Evolutionary conservation across 2,888 invertebrate species (phyloP), one percentile per base, ranked within the genome.

Genomic region (Sphecodes monilicornis): DNA sequence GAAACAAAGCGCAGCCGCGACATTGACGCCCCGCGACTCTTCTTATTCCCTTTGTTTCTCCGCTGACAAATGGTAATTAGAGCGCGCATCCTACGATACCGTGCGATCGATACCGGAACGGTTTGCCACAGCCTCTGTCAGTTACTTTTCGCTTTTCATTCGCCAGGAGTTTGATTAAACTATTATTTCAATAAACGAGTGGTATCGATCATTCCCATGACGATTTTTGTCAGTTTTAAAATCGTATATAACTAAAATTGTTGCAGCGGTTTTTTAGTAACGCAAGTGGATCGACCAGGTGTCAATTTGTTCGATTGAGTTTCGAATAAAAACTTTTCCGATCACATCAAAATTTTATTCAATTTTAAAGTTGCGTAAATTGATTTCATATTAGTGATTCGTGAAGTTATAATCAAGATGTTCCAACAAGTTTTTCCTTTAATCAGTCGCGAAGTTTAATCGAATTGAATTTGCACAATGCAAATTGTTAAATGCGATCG

Each of bases 61-160:
- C 54, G 3, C 16, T 64, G 77, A 84, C 77, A 78, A 84, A 84
- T 76, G 84, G 78, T 73, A 86, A 86, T 75, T 76, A 83, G 72
- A 50, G 76, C 32, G 66, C 32, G 29, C 57, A 66, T 80, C 77
- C 8, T 68, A 60, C 32, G 69, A 75, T 43, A 54, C 22, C 29
- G 32, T 41, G n/a, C 54, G 54, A 57, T 82, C 76, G 82, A 82
- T 82, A 54, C 22, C 22, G 36, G 32, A 36, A 32, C n/a, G 36
- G 13, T 82, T 76, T 29, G n/a, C 64, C 43, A 66, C 64, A 39
- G 64, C 43, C 26, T 6, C 41, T 50, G 32, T 22, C 64, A 71
- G 66, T 71, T 43, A 29, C 36, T 36, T 54, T 71, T 82, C 71
- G 18, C 22, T 26, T n/a, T n/a, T 41, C 50, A 41, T 82, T 82